These are phyloP conservation scores for Tyrannus savana DNA, from an alignment of 2,113 vertebrate species.

Conservation along the genomic window DNA sequence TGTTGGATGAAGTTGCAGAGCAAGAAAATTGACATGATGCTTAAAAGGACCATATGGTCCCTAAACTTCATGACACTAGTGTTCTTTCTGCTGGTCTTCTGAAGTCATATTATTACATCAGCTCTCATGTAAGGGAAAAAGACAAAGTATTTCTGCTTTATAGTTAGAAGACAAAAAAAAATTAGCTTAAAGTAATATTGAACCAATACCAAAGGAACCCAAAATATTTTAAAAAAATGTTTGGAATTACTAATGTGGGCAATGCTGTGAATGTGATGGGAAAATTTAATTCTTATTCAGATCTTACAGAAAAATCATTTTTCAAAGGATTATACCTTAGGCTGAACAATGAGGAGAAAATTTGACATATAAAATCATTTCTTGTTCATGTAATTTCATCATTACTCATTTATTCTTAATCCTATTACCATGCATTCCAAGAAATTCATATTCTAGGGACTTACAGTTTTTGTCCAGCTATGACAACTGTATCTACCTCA, in stretches of 20 bases:
- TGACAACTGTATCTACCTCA: neutral
- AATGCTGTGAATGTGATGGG: neutral
- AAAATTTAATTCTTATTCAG: neutral
- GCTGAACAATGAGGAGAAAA: neutral
- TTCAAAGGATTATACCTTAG: neutral
- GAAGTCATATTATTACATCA: neutral
- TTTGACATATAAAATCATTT: neutral
- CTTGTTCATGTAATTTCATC: neutral
- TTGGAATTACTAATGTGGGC: neutral
- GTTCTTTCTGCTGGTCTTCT: neutral
- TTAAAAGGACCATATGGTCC: neutral
- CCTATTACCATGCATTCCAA: neutral
- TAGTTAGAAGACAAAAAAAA: neutral
- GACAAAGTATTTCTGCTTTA: neutral
- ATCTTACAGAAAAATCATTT: neutral
- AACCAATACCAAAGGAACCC: neutral
- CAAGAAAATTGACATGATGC: neutral
- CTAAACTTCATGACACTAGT: neutral
- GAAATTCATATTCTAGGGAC: neutral
- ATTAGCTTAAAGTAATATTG: neutral
- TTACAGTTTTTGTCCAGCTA: neutral
- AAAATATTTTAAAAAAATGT: neutral
- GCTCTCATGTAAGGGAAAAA: neutral
- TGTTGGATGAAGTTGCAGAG: neutral
- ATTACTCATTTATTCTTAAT: neutral